phyloP scores from a whole-genome alignment of 2,797 vertebrate species.

The Macroramphosus scolopax region DNA sequence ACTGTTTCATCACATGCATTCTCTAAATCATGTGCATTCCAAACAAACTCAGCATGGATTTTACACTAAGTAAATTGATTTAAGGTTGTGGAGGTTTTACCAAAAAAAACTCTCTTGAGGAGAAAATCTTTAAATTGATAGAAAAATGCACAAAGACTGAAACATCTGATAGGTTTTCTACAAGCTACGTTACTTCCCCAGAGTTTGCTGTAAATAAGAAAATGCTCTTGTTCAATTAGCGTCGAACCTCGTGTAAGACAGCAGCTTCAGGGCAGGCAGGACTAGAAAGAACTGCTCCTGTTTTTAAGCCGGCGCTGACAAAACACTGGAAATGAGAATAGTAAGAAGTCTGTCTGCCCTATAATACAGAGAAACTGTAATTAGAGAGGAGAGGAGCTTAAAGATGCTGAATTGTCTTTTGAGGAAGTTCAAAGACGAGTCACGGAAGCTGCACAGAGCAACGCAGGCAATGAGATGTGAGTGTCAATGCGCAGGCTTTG shows the following conservation, averaged over 20 bases:
- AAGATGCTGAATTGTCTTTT: slow-evolving; percentile 75
- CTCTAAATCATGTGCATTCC: too few relatives aligned
- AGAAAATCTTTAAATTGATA: too few relatives aligned
- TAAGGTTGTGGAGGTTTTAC: too few relatives aligned
- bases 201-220: slow-evolving; percentile 25
- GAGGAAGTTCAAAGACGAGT: slow-evolving; percentile 71
- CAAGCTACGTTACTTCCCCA: slow-evolving; percentile 9
- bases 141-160: not conserved
- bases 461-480: slow-evolving; percentile 25
- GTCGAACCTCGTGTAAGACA: slow-evolving; percentile 31
- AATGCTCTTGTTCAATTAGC: slow-evolving; percentile 42
- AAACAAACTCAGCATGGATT: too few relatives aligned
- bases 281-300: slow-evolving; percentile 39
- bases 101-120: too few relatives aligned
- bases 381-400: slow-evolving; percentile 71
- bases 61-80: too few relatives aligned
- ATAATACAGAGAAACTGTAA: slow-evolving; percentile 69
- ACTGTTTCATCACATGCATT: too few relatives aligned
- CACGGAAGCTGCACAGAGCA: slow-evolving; percentile 54
- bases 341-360: slow-evolving; percentile 61
- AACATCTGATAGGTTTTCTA: slow-evolving; percentile 5
- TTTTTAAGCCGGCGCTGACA: slow-evolving; percentile 56
- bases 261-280: slow-evolving; percentile 47
- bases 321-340: slow-evolving; percentile 60
- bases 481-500: slow-evolving; percentile 44